Base-by-base conservation (phyloP, 2,113 vertebrate genomes). In the rabbit (Oryctolagus cuniculus) region DNA sequence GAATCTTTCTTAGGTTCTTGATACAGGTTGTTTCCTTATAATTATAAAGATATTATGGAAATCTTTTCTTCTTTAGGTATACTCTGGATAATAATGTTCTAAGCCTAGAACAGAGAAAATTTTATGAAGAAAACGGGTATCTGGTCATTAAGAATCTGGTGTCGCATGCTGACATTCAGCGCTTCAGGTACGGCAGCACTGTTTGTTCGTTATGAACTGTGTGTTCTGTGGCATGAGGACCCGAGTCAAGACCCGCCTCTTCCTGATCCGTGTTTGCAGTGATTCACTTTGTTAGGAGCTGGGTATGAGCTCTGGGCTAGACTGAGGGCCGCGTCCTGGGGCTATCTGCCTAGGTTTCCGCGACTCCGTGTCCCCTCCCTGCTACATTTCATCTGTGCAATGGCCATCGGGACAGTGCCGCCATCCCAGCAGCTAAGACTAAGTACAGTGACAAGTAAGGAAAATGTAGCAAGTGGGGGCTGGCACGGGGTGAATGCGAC, bases 51-150 rank as follows among this genome's bases (percentile, higher is more conserved):
- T 53, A 90, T 95, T 36, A 58, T 92, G 29, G 3, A 1, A 13
- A 2, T 72, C 51, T 70, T 89, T 82, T 36, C 1, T 0, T 38
- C 38, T 38, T 66, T 96, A 99, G 99, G 90, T 99, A 99, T 89
- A 99, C 98, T 1, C 90, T 98, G n/a, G 98, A 99, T 85, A 99
- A 98, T 1, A 31, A 97, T 24, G 6, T 99, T 55, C 98, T 99
- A 94, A 99, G 90, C 91, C 96, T 97, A 13, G 98, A 99, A 5
- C 99, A 99, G 95, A 98, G 99, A 90, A 95, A 98, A 85, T 99
- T 98, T 97, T 99, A 99, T 51, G 99, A 99, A 94, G 98, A 99
- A 96, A 99, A 99, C 66, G 99, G 99, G n/a, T 99, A 99, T 96
- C 94, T 99, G 27, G 89, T 99, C 85, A 97, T 99, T 90, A 99